phyloP scores from a whole-genome alignment of 2,113 vertebrate genomes.

The Bettongia penicillata region DNA sequence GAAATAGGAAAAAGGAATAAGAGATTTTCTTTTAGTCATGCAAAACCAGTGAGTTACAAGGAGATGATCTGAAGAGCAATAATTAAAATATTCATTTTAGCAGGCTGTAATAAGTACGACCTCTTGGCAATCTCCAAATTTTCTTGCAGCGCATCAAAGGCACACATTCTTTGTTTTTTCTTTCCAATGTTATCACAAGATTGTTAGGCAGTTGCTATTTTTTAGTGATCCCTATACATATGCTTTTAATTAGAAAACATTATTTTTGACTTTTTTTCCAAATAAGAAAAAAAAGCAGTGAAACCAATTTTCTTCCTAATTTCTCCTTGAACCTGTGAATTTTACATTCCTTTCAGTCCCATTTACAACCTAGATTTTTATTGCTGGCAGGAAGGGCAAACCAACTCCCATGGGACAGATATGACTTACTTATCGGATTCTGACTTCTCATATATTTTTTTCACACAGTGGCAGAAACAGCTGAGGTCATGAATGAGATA shows the following conservation, averaged over 20 bases:
- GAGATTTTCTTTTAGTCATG: background rate
- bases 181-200: conserved; percentile 19
- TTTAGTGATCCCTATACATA: conserved; percentile 59
- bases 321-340: conserved; percentile 55
- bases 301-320: conserved; percentile 66
- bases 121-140: conserved; percentile 35
- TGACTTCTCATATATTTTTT: conserved; percentile 62
- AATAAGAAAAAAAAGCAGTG: conserved; percentile 60
- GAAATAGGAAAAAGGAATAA: background rate
- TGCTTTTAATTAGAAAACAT: conserved; percentile 49
- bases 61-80: background rate
- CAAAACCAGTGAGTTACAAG: background rate
- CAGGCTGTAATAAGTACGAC: background rate
- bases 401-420: conserved; percentile 56
- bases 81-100: background rate
- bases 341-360: conserved; percentile 54
- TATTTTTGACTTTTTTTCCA: conserved; percentile 38
- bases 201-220: conserved; percentile 39
- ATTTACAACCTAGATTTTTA: conserved; percentile 62
- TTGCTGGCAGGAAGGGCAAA: conserved; percentile 59
- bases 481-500: conserved; percentile 53
- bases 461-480: conserved; percentile 70
- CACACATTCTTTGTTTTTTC: background rate
- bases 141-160: background rate
- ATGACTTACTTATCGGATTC: conserved; percentile 63